Evolutionary conservation across 2,888 invertebrate species (phyloP), one percentile per base, ranked within the genome.

Genomic region (Ormyrus rosae): DNA sequence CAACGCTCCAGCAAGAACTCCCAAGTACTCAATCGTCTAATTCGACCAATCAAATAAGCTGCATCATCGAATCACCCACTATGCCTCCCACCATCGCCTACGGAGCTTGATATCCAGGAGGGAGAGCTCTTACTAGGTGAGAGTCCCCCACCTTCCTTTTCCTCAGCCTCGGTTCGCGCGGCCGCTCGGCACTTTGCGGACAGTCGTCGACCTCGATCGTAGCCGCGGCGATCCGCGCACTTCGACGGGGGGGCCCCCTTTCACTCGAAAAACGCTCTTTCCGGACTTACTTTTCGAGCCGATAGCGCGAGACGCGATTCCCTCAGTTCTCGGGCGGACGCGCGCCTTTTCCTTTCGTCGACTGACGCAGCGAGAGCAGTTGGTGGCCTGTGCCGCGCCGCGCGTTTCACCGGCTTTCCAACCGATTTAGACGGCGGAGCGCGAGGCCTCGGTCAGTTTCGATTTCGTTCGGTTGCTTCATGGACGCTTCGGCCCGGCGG

Each of bases 211-310:
- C 90, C 90, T 90, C 89, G 87, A 89, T 90, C 88, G 86, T 84
- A 86, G 83, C 19, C 9, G 4, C 19, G 34, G 11, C 10, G 56
- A 13, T 48, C 19, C 56, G 61, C 5, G 9, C 50, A 9, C 55
- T 11, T 50, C 13, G 34, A 6, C 48, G 19, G 61, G 11, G 46
- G 61, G 81, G 82, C 83, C 86, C 87, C 90, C 90, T 90, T 90
- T 90, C 90, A 90, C 90, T 90, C 86, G 81, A 87, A 81, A 86
- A 87, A 88, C 86, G 86, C 34, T 87, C 86, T 86, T 88, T 86
- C 85, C 85, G 85, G 85, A 86, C 84, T 84, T 85, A 46, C 67
- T 73, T 81, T 77, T 56, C 58, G 51, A 50, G 68, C n/a, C 64
- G 51, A 46, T 68, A 48, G 11, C 34, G 67, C 13, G 50, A 46